Conservation (phyloP, 2,113 vertebrate genomes). For the Gavialis gangeticus region DNA sequence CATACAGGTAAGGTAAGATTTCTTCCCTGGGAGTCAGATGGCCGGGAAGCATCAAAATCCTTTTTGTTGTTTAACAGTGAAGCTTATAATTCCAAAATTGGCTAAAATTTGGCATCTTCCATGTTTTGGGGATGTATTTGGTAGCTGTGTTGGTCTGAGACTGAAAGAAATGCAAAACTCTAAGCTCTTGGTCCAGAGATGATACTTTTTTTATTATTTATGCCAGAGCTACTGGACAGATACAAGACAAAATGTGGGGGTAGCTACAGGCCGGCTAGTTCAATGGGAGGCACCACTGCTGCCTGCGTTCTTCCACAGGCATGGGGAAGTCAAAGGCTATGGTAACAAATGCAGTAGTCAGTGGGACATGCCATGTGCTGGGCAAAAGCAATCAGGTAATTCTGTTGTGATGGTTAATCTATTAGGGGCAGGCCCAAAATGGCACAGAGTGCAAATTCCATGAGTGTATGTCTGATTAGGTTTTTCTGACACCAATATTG, state of each 20-base stretch:
- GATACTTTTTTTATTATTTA: rapidly evolving
- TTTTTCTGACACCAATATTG: neutral
- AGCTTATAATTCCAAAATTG: no score
- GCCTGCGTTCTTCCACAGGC: neutral
- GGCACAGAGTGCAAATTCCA: neutral
- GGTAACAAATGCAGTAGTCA: rapidly evolving
- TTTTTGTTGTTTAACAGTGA: no score
- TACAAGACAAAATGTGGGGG: no score
- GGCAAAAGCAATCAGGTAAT: neutral
- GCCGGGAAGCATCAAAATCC: no score
- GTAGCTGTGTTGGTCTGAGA: no score
- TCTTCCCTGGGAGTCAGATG: no score
- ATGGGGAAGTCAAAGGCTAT: neutral
- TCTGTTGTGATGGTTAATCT: rapidly evolving
- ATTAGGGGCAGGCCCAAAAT: neutral
- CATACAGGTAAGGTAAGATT: no score
- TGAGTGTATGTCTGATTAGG: rapidly evolving
- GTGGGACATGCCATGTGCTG: rapidly evolving
- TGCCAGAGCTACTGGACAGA: neutral
- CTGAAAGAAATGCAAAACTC: no score
- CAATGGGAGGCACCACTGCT: neutral
- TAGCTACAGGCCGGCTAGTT: rapidly evolving
- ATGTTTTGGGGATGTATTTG: no score
- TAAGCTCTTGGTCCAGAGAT: neutral
- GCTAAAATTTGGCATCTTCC: no score